Conservation (phyloP, 2,113 vertebrate genomes). For the Spermophilus dauricus region DNA sequence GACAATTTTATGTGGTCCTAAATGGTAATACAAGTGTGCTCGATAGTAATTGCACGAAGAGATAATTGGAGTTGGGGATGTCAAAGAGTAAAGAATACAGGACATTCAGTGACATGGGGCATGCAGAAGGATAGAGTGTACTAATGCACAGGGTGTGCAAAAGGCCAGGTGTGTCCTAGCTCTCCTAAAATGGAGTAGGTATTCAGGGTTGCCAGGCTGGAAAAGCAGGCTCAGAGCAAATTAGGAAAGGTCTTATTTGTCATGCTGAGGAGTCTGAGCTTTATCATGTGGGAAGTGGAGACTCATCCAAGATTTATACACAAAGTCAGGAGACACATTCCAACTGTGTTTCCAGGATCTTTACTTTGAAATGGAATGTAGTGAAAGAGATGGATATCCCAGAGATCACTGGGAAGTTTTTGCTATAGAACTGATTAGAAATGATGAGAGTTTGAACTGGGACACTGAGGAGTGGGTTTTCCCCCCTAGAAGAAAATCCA, state of each 20-base stretch:
- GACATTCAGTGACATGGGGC: rapidly evolving
- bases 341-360: background rate
- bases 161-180: background rate
- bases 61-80: background rate
- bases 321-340: background rate
- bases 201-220: background rate
- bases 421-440: background rate
- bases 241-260: background rate
- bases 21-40: background rate
- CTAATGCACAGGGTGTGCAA: background rate
- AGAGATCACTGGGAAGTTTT: background rate
- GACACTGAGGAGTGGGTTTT: background rate
- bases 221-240: background rate
- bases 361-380: background rate
- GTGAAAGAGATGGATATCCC: background rate
- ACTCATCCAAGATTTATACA: background rate
- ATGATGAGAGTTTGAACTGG: background rate
- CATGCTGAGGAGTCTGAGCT: background rate
- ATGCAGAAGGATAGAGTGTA: background rate
- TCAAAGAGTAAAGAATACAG: background rate
- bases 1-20: too few species aligned
- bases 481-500: background rate
- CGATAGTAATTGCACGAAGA: background rate
- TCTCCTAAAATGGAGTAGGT: rapidly evolving
- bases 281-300: background rate